Evolutionary conservation across 2,797 vertebrate genomes (phyloP).

Genomic region (Lemur catta): DNA sequence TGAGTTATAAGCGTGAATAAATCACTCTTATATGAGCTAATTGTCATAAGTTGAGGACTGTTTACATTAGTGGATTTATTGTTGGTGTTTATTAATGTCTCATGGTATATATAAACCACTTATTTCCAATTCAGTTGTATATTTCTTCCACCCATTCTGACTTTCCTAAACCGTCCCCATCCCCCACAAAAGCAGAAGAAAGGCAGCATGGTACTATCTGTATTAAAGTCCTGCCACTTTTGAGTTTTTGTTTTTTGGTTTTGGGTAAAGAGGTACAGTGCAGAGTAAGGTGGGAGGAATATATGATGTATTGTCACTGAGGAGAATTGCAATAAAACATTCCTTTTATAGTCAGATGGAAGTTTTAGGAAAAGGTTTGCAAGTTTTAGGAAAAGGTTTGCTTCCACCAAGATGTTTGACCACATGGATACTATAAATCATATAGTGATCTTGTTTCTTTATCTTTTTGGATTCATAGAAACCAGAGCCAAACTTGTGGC

Average conservation of each 20-base stretch:
- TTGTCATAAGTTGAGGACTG: not conserved
- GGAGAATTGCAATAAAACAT: not conserved
- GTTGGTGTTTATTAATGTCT: constrained; percentile 9
- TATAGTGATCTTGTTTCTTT: not conserved
- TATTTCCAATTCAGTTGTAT: not conserved
- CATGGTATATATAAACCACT: not conserved
- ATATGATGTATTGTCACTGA: not conserved
- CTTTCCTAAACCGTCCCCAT: not conserved
- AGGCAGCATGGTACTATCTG: not conserved
- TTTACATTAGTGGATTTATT: not conserved
- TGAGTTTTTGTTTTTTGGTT: not conserved
- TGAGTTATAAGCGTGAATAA: constrained; percentile 2
- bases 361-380: too few species aligned
- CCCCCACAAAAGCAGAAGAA: not conserved
- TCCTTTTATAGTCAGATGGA: not conserved
- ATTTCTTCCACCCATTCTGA: not conserved
- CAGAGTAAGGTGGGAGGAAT: not conserved
- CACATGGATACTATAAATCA: not conserved
- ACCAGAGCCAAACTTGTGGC: not conserved
- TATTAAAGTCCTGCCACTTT: constrained; percentile 3
- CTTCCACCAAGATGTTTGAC: not conserved
- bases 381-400: not conserved
- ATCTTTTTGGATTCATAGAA: not conserved
- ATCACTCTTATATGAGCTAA: not conserved
- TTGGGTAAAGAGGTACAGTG: not conserved